Conservation (phyloP, 2,888 invertebrate species). For the Oscheius onirici region DNA sequence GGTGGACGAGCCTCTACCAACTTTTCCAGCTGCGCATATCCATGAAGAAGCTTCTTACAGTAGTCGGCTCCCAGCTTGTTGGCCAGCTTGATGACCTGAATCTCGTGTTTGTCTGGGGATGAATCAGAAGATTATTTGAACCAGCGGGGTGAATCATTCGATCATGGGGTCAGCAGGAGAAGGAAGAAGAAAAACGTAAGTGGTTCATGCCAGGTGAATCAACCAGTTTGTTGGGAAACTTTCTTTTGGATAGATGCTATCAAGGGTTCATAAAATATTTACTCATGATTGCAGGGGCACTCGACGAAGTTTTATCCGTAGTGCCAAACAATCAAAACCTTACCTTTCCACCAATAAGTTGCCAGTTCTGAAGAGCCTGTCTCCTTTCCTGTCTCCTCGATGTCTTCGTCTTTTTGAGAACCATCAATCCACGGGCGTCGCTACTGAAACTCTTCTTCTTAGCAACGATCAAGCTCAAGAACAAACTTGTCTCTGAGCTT, state of each 20-base stretch:
- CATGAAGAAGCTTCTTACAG: conserved; percentile 14
- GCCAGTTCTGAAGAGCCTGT: conserved; percentile 95
- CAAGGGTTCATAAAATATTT: too few species aligned
- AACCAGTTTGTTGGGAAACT: background rate
- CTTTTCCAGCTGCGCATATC: conserved; percentile 19
- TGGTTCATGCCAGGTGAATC: too few species aligned
- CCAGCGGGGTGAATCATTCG: background rate
- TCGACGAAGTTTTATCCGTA: too few species aligned
- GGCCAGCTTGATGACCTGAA: conserved; percentile 13
- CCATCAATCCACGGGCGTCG: conserved; percentile 83
- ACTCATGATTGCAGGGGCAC: too few species aligned
- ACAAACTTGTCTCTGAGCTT: conserved; percentile 34
- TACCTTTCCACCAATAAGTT: conserved; percentile 77
- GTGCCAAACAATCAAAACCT: too few species aligned
- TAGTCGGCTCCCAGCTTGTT: conserved; percentile 11
- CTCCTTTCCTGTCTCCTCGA: conserved; percentile 79
- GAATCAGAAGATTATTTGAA: background rate
- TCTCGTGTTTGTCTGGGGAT: background rate
- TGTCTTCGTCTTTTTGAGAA: conserved; percentile 93
- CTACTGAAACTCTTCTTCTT: conserved; percentile 12
- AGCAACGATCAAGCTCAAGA: background rate
- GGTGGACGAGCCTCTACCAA: conserved; percentile 16
- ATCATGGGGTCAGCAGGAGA: too few species aligned
- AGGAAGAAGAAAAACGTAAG: too few species aligned
- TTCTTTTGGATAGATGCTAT: too few species aligned